Evolutionary conservation across 2,797 vertebrate species (phyloP), one percentile per base, ranked within the genome.

Genomic region (Gallinago stenura): DNA sequence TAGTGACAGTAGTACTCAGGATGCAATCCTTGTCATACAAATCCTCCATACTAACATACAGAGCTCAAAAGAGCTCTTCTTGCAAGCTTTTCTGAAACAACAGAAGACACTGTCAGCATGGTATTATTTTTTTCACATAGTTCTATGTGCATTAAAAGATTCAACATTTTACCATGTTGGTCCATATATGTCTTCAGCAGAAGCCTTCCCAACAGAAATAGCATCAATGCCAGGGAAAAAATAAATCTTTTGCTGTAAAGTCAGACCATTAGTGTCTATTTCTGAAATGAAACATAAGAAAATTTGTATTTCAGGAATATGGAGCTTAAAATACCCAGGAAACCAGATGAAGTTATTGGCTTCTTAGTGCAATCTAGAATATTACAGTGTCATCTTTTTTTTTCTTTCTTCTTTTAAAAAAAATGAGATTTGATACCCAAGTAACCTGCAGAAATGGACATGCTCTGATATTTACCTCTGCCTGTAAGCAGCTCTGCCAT

Each of bases 401-500:
- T 46, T n/a, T 45, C 46, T n/a, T 15, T 24, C 15, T 35, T 33
- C 33, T 8, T 61, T n/a, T 31, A 33, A 33, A 21, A 54, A 15
- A 4, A 57, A 79, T 31, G 28, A 70, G 51, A 79, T n/a, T 77
- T 73, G 37, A 28, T 92, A 41, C 28, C 20, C 60, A 80, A 89
- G 62, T 61, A 90, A 46, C 50, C 37, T 81, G 46, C 65, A 81
- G 69, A 56, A 89, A 73, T 8, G 10, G 37, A 61, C 35, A 66
- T 15, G n/a, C 25, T 76, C 31, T 61, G 19, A 53, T 75, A 83
- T 35, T 86, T 79, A 70, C 73, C 41, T 87, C 68, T 83, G 57
- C 58, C 75, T 89, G 26, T 31, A 83, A 81, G 62, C 50, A 81
- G 68, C 54, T 86, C 76, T 96, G 70, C 73, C 69, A 94, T 90